Evolutionary conservation across 2,113 vertebrate genomes (phyloP).

Genomic region (Miniopterus natalensis): DNA sequence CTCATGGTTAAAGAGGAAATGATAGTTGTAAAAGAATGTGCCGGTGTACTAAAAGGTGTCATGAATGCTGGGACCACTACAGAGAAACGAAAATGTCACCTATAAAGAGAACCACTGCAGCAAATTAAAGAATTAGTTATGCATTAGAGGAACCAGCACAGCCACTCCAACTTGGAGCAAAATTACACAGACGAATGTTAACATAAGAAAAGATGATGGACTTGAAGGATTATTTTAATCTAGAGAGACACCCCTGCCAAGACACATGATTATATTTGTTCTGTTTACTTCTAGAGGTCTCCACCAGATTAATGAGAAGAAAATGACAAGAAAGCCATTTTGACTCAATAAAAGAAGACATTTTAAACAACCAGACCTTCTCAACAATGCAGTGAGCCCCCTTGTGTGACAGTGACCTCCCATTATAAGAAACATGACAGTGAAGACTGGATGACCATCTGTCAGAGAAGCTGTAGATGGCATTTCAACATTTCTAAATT

Average conservation of each 20-base stretch:
- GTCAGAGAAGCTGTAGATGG: conserved; percentile 3
- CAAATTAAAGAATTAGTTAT: background rate
- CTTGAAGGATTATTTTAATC: conserved; percentile 18
- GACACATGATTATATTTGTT: background rate
- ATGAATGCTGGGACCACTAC: background rate
- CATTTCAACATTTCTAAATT: conserved; percentile 35
- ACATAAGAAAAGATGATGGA: background rate
- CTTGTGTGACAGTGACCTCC: background rate
- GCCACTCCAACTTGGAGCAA: background rate
- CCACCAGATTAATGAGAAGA: background rate
- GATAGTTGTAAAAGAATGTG: background rate
- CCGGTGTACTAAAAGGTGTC: background rate
- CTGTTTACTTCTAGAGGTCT: conserved; percentile 32
- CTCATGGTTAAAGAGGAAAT: background rate
- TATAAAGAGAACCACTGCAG: background rate
- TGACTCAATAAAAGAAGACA: conserved; percentile 50
- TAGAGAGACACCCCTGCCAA: background rate
- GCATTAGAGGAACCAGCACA: background rate
- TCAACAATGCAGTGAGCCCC: background rate
- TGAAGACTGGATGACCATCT: background rate
- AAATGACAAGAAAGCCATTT: conserved; percentile 7
- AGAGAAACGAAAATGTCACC: background rate
- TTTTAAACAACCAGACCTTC: conserved; percentile 52
- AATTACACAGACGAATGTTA: background rate
- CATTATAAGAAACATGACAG: background rate